These are phyloP conservation scores for Argopecten irradians DNA, from an alignment of 1,140 invertebrate genomes.

Conservation along the genomic window DNA sequence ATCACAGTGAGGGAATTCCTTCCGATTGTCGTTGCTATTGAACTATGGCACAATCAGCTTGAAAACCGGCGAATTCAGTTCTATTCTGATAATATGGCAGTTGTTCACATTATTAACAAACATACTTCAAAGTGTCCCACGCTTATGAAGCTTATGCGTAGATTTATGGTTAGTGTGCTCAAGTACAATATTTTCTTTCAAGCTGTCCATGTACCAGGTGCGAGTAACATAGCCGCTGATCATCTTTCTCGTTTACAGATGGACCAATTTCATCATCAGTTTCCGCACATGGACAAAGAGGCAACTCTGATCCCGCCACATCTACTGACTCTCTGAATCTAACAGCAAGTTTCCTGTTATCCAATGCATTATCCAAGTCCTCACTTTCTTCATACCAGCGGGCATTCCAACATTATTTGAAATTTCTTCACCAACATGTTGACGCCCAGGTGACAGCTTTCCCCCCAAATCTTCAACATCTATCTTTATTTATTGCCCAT, in stretches of 20 bases:
- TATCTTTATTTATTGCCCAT: too few species aligned
- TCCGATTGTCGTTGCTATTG: slow-evolving; percentile 38
- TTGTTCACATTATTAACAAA: slow-evolving; percentile 51
- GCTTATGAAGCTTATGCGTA: slow-evolving; percentile 43
- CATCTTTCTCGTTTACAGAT: slow-evolving; percentile 53
- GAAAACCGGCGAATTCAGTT: slow-evolving; percentile 35
- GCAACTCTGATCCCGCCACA: too few species aligned
- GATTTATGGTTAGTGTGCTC: slow-evolving; percentile 31
- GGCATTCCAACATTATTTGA: too few species aligned
- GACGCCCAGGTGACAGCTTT: too few species aligned
- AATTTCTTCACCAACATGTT: too few species aligned
- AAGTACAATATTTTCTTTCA: slow-evolving; percentile 43
- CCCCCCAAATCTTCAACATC: too few species aligned
- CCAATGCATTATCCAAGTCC: too few species aligned
- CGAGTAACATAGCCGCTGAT: slow-evolving; percentile 43
- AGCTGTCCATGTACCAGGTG: slow-evolving; percentile 44
- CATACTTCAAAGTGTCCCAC: slow-evolving; percentile 34
- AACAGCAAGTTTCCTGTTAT: too few species aligned
- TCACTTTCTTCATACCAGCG: too few species aligned
- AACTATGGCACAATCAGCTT: slow-evolving; percentile 34
- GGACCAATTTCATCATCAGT: too few species aligned
- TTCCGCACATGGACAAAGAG: too few species aligned
- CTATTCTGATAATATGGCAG: slow-evolving; percentile 45
- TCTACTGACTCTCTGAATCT: too few species aligned
- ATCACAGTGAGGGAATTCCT: slow-evolving; percentile 43